Evolutionary conservation across 37 sponge, comb jelly and placozoan species (phyloP), one percentile per base, ranked within the genome.

Genomic region (Oscarella lobularis): DNA sequence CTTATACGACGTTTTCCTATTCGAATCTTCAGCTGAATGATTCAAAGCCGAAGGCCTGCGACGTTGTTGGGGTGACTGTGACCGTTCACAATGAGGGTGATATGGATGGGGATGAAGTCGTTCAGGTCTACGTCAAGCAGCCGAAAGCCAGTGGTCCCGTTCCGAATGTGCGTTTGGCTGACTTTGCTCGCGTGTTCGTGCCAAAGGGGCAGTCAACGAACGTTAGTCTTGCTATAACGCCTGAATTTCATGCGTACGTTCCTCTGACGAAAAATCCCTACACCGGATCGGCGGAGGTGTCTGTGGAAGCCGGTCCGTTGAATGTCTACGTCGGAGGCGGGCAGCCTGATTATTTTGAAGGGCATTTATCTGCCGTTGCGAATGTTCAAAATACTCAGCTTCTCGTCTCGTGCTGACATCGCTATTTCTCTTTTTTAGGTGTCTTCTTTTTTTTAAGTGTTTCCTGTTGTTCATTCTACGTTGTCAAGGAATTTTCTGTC

Each of bases 101-200:
- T 14, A 68, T 29, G 71, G 29, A 68, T 68, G 71, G 71, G n/a
- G 71, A 68, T 68, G 71, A 68, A 20, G 71, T 68, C 5, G 71
- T 68, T 68, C 71, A 68, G 31, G 71, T 68, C 31, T 68, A 68
- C 31, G 29, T 68, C 71, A 68, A 73, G 41, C 80, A 75, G 38
- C 78, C 78, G 0, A 39, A 5, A 4, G 71, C 71, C 6, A 29
- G 35, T 68, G 71, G 29, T 4, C 71, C 71, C 6, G 71, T 68
- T 5, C 71, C 71, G 6, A 5, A 68, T 32, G 31, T 68, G 6
- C 71, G 71, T 32, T 14, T 68, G 71, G 71, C 71, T 4, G 71
- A 68, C 71, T 68, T 68, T 68, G 71, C 6, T 5, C 6, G 71
- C 29, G 71, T 68, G 6, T 34, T 35, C 6, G 33, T 68, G 35